A percentile compares a stretch with the other conserved stretches of the same genome.
These are phyloP conservation scores for Caenorhabditis remanei DNA, from an alignment of 1,140 invertebrate genomes.

Conservation along the genomic window DNA sequence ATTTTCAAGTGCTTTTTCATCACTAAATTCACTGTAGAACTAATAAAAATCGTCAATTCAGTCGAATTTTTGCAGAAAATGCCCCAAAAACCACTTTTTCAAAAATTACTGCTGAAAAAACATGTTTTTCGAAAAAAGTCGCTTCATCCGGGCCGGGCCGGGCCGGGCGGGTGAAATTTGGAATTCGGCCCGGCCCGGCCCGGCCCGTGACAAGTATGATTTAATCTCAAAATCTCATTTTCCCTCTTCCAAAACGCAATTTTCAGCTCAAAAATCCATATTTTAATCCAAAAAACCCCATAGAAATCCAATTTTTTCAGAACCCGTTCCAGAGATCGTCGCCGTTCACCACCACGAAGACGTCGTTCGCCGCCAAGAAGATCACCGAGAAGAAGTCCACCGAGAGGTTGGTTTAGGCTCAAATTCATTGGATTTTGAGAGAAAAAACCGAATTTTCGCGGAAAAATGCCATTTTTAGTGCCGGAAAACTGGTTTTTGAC, in stretches of 20 bases:
- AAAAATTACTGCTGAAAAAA: no score
- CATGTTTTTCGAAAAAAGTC: no score
- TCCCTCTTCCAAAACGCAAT: neutral
- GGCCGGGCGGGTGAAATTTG: no score
- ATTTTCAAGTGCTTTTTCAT: no score
- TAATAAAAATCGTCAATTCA: no score
- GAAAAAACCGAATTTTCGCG: neutral
- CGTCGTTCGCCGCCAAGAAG: constrained; percentile 11
- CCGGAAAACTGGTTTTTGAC: neutral
- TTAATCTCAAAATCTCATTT: neutral
- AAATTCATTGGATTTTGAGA: no score
- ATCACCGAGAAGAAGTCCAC: neutral
- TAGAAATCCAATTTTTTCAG: neutral
- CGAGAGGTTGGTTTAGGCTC: neutral
- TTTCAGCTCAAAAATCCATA: neutral
- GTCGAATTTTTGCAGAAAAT: no score
- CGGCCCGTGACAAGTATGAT: no score
- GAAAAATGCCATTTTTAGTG: neutral
- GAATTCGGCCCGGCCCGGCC: no score
- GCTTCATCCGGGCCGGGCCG: no score
- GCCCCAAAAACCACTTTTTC: no score
- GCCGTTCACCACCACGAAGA: constrained; percentile 17
- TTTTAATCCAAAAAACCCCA: neutral
- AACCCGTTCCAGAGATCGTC: constrained; percentile 6
- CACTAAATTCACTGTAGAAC: no score